A percentile compares a stretch with the other conserved stretches of the same genome.
Conservation (phyloP, 2,888 invertebrate species). For the Drosophila stalkeri region DNA sequence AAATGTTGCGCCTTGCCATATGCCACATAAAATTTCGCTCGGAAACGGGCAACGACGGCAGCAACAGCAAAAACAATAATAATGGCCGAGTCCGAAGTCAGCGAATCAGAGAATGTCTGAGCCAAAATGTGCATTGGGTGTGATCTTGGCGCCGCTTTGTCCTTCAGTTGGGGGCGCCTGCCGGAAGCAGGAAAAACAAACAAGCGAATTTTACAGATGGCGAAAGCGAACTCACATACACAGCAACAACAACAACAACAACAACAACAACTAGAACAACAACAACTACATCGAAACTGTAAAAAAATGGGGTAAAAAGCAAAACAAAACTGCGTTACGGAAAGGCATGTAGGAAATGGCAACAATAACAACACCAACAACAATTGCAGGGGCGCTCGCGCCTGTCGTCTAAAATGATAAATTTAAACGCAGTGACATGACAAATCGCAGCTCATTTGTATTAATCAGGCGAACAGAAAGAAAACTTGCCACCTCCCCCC, state of each 20-base stretch:
- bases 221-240: slow-evolving; percentile 26
- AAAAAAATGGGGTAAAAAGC: slow-evolving; percentile 33
- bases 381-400: slow-evolving; percentile 63
- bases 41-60: slow-evolving; percentile 29
- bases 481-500: slow-evolving; percentile 30
- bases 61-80: slow-evolving; percentile 10
- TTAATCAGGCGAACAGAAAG: slow-evolving; percentile 72
- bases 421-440: slow-evolving; percentile 82
- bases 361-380: slow-evolving; percentile 36
- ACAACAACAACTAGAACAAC: neutral
- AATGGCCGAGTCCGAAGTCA: slow-evolving; percentile 31
- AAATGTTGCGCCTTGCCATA: slow-evolving; percentile 76
- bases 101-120: slow-evolving; percentile 33
- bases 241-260: neutral
- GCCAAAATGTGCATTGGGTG: slow-evolving; percentile 72
- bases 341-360: slow-evolving; percentile 50
- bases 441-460: slow-evolving; percentile 82
- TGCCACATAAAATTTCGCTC: slow-evolving; percentile 69
- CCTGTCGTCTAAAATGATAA: slow-evolving; percentile 79
- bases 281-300: neutral
- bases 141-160: slow-evolving; percentile 70
- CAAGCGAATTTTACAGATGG: slow-evolving; percentile 60
- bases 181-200: slow-evolving; percentile 73
- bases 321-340: slow-evolving; percentile 54
- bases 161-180: slow-evolving; percentile 43